Base-by-base conservation (phyloP, 2,888 invertebrate genomes). In the Dryocosmus kuriphilus region DNA sequence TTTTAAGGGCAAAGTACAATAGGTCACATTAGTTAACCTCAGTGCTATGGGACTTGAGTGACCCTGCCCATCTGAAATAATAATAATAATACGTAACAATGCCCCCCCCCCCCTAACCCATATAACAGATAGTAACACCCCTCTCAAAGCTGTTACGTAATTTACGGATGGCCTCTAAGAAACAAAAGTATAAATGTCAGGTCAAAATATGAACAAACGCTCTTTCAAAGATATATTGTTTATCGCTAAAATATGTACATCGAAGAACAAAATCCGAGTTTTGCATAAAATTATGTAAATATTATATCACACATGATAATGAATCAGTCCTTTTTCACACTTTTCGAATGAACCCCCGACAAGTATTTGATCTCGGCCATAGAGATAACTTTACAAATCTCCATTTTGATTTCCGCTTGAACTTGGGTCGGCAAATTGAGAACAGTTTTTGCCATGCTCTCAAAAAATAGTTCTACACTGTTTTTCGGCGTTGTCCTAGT, bases 341-440 rank as follows among this genome's bases (percentile, higher is more conserved):
- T 71, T 71, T 71, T 71, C 51, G 30, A 46, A n/a, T 71, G 57
- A 57, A 57, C 27, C 27, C 46, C 71, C 19, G 71, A 71, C 4
- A 83, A 86, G 77, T 89, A 85, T 74, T 80, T 85, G 4, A 90
- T 84, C 77, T 91, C 90, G 7, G 91, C 89, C 77, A 85, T 89
- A 0, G 90, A 88, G 7, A 91, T 89, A 22, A 91, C 87, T 85
- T 88, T 89, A 74, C 88, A 90, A 73, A 91, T 89, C 22, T 90
- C 88, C 89, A 89, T 89, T 83, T 91, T 90, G 8, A 91, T 87
- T 77, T 88, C 88, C 0, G 89, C 89, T 77, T 91, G 91, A 4
- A 87, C 85, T 71, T 88, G 88, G 0, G 87, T 82, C 2, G 91
- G 90, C 16, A 91, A 81, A 76, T 85, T 84, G 32, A 88, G 85